Percentiles rank a stretch among this genome's conserved stretches.
Evolutionary conservation across 1,140 invertebrate species (phyloP).

Genomic region (Bombyx mandarina): DNA sequence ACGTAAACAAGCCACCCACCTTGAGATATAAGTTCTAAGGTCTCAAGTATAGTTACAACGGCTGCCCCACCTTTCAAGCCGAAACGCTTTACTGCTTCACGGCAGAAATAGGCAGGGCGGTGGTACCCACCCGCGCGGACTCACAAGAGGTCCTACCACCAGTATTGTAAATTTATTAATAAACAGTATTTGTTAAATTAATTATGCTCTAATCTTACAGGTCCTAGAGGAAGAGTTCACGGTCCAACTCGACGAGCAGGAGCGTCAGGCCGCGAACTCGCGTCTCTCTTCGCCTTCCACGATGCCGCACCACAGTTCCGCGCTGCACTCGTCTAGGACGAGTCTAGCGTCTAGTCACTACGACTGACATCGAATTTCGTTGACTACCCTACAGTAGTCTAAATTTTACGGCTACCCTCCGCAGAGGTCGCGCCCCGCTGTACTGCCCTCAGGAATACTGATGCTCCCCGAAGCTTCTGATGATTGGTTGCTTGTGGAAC

Average conservation of each 20-base stretch:
- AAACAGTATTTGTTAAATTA: neutral
- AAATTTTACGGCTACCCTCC: no score
- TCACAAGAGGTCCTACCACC: no score
- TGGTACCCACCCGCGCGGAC: no score
- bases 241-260: constrained; percentile 76
- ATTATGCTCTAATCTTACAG: constrained; percentile 38
- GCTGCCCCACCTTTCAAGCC: no score
- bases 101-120: no score
- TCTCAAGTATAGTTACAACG: no score
- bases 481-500: no score
- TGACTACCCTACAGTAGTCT: no score
- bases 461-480: neutral
- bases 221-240: constrained; percentile 79
- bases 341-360: constrained; percentile 65
- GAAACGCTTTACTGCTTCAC: no score
- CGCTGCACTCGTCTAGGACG: constrained; percentile 55
- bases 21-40: no score
- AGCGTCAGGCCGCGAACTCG: constrained; percentile 55
- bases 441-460: neutral
- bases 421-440: neutral
- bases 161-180: no score
- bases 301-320: constrained; percentile 54
- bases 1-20: no score
- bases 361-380: constrained; percentile 30
- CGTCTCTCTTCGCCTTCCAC: constrained; percentile 37